Conservation (phyloP, 2,113 vertebrate species). For the Chrysemys picta region DNA sequence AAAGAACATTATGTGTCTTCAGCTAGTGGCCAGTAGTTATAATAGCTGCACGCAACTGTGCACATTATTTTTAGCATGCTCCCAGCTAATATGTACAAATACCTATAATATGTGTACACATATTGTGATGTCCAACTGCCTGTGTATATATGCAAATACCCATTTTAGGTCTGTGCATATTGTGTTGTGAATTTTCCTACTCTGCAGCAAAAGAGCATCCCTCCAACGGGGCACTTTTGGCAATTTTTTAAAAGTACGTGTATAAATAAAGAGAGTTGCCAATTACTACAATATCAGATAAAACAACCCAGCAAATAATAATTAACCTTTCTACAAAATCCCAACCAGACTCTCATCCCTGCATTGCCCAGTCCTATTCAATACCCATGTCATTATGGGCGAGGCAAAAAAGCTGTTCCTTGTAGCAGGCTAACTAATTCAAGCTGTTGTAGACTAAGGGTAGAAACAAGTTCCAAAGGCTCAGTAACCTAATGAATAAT, state of each 20-base stretch:
- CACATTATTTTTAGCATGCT: background rate
- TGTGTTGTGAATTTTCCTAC: background rate
- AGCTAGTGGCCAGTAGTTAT: background rate
- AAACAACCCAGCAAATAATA: background rate
- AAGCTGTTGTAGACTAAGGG: background rate
- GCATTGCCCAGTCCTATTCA: background rate
- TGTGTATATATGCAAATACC: slow-evolving; percentile 38
- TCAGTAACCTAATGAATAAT: background rate
- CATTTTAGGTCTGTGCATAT: background rate
- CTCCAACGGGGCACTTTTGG: background rate
- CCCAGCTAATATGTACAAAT: background rate
- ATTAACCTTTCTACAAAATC: background rate
- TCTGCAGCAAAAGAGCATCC: background rate
- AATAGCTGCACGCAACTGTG: background rate
- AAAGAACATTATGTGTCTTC: rapidly evolving
- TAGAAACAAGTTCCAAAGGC: background rate
- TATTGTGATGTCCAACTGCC: slow-evolving; percentile 15
- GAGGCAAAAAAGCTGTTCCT: background rate
- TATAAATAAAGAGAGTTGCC: background rate
- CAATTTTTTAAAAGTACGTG: background rate
- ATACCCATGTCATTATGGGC: background rate
- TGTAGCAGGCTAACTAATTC: background rate
- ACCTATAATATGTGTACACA: background rate
- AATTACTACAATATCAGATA: background rate
- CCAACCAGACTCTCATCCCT: background rate